Conservation (phyloP, 2,888 invertebrate species). For the Eristalinus sepulchralis region DNA sequence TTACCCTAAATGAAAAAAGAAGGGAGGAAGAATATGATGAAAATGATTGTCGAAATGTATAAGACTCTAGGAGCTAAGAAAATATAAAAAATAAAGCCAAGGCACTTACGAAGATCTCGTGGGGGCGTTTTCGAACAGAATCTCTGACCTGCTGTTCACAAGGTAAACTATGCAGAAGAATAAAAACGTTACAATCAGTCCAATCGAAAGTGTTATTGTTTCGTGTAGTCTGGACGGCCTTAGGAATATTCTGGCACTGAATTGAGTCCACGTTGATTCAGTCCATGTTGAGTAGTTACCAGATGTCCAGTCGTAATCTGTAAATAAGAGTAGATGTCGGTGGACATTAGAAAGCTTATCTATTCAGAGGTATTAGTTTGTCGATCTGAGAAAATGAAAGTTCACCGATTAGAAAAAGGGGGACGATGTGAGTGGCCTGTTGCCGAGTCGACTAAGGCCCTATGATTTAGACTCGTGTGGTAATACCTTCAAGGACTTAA, state of each 20-base stretch:
- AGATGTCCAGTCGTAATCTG: constrained; percentile 89
- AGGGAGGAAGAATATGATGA: constrained; percentile 47
- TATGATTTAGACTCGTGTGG: too few species aligned
- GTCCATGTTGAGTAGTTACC: constrained; percentile 93
- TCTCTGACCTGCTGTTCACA: constrained; percentile 79
- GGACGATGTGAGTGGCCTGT: too few species aligned
- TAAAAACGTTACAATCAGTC: constrained; percentile 78
- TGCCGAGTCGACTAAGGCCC: too few species aligned
- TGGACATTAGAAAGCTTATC: neutral
- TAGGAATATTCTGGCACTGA: constrained; percentile 90
- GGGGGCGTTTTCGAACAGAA: constrained; percentile 78
- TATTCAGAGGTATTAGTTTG: neutral
- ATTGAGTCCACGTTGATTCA: constrained; percentile 91
- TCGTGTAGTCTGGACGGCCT: constrained; percentile 82
- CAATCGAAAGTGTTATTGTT: constrained; percentile 78
- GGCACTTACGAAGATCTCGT: constrained; percentile 79
- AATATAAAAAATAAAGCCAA: constrained; percentile 26
- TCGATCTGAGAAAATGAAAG: too few species aligned
- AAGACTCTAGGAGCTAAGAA: constrained; percentile 66
- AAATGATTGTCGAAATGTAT: constrained; percentile 47
- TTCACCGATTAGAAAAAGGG: too few species aligned
- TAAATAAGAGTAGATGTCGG: constrained; percentile 60
- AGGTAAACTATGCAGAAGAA: constrained; percentile 80
- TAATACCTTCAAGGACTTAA: too few species aligned
- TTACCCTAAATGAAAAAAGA: constrained; percentile 76